These are phyloP conservation scores for Hycleus phaleratus DNA, from an alignment of 1,140 invertebrate species.

Conservation along the genomic window DNA sequence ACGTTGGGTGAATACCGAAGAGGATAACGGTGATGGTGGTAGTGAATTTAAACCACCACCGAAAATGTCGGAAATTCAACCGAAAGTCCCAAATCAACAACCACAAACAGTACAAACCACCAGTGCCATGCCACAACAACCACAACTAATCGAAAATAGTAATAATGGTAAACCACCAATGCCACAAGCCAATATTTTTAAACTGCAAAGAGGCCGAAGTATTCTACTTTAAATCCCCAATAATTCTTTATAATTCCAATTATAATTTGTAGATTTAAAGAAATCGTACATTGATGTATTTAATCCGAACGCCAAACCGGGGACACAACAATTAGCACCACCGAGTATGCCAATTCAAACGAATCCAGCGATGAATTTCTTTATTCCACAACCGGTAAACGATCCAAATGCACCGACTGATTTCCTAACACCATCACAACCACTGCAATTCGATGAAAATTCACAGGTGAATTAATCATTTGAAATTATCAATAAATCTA, in stretches of 20 bases:
- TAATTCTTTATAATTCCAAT: neutral
- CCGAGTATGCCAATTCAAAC: conserved; percentile 27
- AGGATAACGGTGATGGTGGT: conserved; percentile 52
- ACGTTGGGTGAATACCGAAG: conserved; percentile 78
- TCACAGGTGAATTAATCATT: conserved; percentile 5
- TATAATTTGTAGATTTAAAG: conserved; percentile 54
- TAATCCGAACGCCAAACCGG: conserved; percentile 55
- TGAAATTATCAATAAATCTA: neutral
- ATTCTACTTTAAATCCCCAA: conserved; percentile 37
- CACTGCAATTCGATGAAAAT: conserved; percentile 7
- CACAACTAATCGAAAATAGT: conserved; percentile 4
- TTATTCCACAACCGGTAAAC: conserved; percentile 48
- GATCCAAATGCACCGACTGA: conserved; percentile 50
- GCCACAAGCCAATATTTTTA: conserved; percentile 62
- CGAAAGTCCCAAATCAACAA: conserved; percentile 19
- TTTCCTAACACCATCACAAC: conserved; percentile 46
- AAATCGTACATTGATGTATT: conserved; percentile 82
- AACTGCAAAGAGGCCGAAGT: conserved; percentile 65
- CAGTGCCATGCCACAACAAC: neutral
- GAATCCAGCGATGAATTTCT: conserved; percentile 44
- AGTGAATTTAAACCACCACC: conserved; percentile 65
- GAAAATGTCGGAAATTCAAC: conserved; percentile 54
- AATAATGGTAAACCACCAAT: conserved; percentile 23
- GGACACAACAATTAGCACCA: conserved; percentile 25
- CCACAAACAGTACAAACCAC: neutral